These are phyloP conservation scores for Holcopasites calliopsidis DNA, from an alignment of 1,140 invertebrate genomes.

Conservation along the genomic window DNA sequence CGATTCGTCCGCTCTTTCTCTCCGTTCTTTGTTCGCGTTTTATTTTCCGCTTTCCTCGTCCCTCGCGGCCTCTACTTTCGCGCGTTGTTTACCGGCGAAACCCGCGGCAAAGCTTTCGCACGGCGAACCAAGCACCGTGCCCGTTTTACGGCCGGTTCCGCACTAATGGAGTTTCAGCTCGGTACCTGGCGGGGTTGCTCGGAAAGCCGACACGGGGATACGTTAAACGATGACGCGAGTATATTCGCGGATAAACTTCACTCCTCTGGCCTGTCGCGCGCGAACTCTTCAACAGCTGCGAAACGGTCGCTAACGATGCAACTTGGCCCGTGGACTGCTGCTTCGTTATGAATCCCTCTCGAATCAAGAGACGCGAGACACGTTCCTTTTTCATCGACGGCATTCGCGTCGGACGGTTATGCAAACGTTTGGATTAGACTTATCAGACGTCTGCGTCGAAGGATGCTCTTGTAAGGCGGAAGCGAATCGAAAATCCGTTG, in stretches of 20 bases:
- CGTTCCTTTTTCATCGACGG: conserved; percentile 24
- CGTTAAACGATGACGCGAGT: conserved; percentile 21
- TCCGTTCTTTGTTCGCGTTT: background rate
- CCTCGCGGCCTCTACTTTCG: conserved; percentile 19
- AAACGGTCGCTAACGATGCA: conserved; percentile 8
- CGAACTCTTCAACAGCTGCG: too few relatives aligned
- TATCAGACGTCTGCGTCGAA: too few relatives aligned
- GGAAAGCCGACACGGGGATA: conserved; percentile 42
- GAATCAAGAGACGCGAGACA: conserved; percentile 24
- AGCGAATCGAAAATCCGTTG: too few relatives aligned
- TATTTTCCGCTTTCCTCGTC: background rate
- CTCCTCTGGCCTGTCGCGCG: too few relatives aligned
- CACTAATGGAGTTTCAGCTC: conserved; percentile 55
- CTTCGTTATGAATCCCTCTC: conserved; percentile 26
- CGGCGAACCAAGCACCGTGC: conserved; percentile 30
- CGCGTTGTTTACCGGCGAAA: conserved; percentile 40
- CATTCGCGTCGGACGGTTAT: conserved; percentile 27
- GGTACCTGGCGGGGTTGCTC: conserved; percentile 20
- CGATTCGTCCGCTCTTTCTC: background rate
- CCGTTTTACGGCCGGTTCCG: conserved; percentile 29
- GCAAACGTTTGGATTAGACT: too few relatives aligned
- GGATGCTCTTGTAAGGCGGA: too few relatives aligned
- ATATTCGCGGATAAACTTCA: too few relatives aligned
- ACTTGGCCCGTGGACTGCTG: conserved; percentile 17
- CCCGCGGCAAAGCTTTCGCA: conserved; percentile 29